Conservation (phyloP, 1,140 invertebrate species). For the Elymnias hypermnestra region DNA sequence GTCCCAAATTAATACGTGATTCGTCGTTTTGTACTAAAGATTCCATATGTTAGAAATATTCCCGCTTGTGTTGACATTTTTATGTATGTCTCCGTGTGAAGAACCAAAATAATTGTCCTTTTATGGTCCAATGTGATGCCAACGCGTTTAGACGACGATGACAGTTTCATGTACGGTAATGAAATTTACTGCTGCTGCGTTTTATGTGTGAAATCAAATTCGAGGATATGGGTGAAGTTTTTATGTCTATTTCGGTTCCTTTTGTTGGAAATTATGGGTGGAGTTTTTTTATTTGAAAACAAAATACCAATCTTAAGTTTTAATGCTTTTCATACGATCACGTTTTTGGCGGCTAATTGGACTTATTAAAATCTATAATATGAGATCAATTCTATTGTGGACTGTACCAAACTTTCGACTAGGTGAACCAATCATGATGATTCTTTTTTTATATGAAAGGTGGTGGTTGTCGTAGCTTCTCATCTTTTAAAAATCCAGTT, state of each 20-base stretch:
- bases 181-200: conserved; percentile 31
- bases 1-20: conserved; percentile 6
- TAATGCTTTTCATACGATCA: not conserved
- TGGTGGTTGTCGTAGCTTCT: no score
- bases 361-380: no score
- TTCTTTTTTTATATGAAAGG: no score
- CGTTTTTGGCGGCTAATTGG: no score
- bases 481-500: no score
- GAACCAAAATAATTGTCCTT: conserved; percentile 52
- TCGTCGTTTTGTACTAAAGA: conserved; percentile 10
- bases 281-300: no score
- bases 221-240: conserved; percentile 7
- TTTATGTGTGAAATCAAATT: conserved; percentile 26
- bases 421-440: no score
- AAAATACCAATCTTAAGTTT: not conserved
- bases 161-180: conserved; percentile 44
- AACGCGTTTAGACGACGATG: conserved; percentile 48
- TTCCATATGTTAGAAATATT: conserved; percentile 46
- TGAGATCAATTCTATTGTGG: no score
- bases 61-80: conserved; percentile 44
- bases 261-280: not conserved
- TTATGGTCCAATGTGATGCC: conserved; percentile 46
- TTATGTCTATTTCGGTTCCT: conserved; percentile 7
- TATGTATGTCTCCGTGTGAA: conserved; percentile 48
- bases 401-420: no score